A percentile compares a stretch with the other conserved stretches of the same genome.
Conservation (phyloP, 2,888 invertebrate species). For the Papilio gigon region DNA sequence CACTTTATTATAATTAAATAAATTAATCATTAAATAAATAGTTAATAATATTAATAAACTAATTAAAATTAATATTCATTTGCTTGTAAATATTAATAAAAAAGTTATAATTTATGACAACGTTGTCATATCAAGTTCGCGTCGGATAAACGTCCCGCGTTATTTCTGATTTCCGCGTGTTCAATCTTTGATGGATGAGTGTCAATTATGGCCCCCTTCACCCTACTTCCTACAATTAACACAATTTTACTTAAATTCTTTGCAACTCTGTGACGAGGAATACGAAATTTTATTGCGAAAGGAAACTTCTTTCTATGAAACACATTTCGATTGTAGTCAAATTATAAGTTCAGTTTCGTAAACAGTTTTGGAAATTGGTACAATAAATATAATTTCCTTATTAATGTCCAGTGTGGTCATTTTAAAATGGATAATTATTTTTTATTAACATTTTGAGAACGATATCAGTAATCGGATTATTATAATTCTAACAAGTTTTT, state of each 20-base stretch:
- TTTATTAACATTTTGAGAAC: too few species aligned
- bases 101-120: neutral
- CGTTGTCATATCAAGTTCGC: neutral
- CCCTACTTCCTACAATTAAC: constrained; percentile 42
- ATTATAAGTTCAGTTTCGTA: too few species aligned
- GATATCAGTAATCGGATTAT: too few species aligned
- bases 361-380: too few species aligned
- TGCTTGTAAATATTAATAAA: neutral
- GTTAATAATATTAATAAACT: neutral
- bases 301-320: too few species aligned
- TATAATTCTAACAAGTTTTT: too few species aligned
- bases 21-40: neutral
- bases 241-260: constrained; percentile 36
- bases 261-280: neutral
- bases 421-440: too few species aligned
- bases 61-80: neutral
- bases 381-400: too few species aligned
- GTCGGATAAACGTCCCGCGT: constrained; percentile 20
- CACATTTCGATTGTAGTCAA: too few species aligned
- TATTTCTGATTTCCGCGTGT: constrained; percentile 11
- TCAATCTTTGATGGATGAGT: constrained; percentile 50
- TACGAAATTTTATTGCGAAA: neutral
- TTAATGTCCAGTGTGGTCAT: too few species aligned
- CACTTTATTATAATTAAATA: neutral
- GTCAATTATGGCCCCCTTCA: constrained; percentile 55